These are phyloP conservation scores for Centropus unirufus DNA, from an alignment of 2,113 vertebrate genomes.

Conservation along the genomic window DNA sequence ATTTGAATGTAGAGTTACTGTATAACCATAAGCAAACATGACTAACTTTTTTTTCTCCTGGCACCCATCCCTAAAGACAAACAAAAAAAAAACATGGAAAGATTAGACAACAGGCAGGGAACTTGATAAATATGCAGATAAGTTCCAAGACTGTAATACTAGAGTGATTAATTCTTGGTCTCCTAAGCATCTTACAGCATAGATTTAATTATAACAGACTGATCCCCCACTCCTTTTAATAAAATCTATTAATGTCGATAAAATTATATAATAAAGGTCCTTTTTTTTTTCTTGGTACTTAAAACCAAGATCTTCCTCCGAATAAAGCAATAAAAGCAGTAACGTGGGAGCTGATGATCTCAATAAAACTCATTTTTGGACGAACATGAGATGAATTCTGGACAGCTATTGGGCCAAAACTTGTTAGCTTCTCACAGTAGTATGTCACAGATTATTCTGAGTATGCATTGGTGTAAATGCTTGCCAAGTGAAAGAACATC, in stretches of 20 bases:
- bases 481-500: not conserved
- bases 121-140: not conserved
- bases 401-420: not conserved
- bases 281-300: slow-evolving; percentile 5
- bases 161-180: not conserved
- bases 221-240: not conserved
- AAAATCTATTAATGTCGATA: not conserved
- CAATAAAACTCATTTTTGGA: not conserved
- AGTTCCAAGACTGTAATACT: not conserved
- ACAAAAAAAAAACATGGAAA: not conserved
- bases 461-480: not conserved
- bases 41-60: not conserved
- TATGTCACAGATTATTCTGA: not conserved
- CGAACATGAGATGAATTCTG: not conserved
- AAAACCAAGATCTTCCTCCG: slow-evolving; percentile 33
- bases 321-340: not conserved
- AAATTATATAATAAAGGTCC: slow-evolving; percentile 37
- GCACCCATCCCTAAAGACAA: not conserved
- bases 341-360: slow-evolving; percentile 9
- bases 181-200: not conserved
- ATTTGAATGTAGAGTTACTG: not conserved
- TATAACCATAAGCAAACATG: not conserved
- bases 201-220: not conserved
- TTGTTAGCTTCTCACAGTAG: not conserved
- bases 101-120: not conserved